These are phyloP conservation scores for Trichacis sp. DNA, from an alignment of 2,888 invertebrate genomes.

Conservation along the genomic window DNA sequence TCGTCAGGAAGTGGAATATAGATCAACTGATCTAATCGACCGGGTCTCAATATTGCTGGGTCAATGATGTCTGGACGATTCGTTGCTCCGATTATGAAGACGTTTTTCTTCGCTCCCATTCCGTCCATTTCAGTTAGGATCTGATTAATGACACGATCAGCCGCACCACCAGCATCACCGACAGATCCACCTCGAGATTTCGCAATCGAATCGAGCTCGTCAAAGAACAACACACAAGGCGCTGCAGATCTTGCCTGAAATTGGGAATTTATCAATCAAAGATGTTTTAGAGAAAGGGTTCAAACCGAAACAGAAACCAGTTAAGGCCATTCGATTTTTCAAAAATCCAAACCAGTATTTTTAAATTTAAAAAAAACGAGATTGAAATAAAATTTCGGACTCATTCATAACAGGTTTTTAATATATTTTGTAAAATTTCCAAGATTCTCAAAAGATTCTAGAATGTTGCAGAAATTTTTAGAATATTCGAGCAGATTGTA, in stretches of 20 bases:
- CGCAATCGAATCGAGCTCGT: constrained; percentile 99
- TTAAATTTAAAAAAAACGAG: too few relatives aligned
- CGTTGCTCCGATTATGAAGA: constrained; percentile 98
- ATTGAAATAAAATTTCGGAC: too few relatives aligned
- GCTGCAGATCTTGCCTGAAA: constrained; percentile 94
- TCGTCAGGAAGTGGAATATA: constrained; percentile 99
- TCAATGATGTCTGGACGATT: constrained; percentile 98
- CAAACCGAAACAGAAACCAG: too few relatives aligned
- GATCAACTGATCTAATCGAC: constrained; percentile 98
- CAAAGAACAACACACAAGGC: constrained; percentile 99
- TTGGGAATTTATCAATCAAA: too few relatives aligned
- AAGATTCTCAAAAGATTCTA: too few relatives aligned
- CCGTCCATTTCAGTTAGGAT: constrained; percentile 99
- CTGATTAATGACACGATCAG: constrained; percentile 99
- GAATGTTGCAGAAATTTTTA: too few relatives aligned
- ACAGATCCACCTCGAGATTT: constrained; percentile 97
- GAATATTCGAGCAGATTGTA: too few relatives aligned
- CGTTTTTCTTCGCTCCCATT: constrained; percentile 99
- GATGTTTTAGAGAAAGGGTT: too few relatives aligned
- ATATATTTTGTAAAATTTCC: too few relatives aligned
- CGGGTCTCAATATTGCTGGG: constrained; percentile 98
- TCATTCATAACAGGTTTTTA: too few relatives aligned
- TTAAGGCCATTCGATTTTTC: neutral
- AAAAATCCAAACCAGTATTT: neutral
- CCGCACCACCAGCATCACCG: constrained; percentile 98